These are phyloP conservation scores for Tetropium fuscum DNA, from an alignment of 2,888 invertebrate species.

Conservation along the genomic window DNA sequence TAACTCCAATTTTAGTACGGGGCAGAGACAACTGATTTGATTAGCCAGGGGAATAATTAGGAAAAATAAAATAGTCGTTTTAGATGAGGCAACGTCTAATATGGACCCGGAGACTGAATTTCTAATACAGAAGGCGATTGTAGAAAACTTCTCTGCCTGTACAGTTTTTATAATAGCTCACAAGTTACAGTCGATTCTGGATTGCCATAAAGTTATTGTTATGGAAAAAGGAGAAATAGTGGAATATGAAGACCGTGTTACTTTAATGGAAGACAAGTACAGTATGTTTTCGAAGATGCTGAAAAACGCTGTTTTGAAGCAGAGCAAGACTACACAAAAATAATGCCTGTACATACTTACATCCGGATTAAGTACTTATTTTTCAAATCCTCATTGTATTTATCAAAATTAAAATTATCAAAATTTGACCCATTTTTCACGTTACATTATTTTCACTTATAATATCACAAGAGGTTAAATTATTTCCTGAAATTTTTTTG, in stretches of 20 bases:
- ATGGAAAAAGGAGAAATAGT: constrained; percentile 66
- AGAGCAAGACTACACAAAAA: no score
- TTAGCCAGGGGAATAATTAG: constrained; percentile 69
- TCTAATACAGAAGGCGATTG: constrained; percentile 69
- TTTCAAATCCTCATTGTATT: no score
- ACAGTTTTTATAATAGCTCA: constrained; percentile 69
- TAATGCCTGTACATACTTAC: no score
- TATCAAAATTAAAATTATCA: no score
- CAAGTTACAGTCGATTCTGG: constrained; percentile 69
- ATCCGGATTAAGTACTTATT: no score
- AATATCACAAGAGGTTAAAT: no score
- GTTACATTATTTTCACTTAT: no score
- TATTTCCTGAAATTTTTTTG: no score
- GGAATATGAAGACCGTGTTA: constrained; percentile 51
- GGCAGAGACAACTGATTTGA: constrained; percentile 71
- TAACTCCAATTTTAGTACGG: constrained; percentile 50
- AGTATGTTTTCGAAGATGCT: constrained; percentile 51
- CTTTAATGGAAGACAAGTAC: constrained; percentile 46
- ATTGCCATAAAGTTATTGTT: constrained; percentile 69
- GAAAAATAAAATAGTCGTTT: constrained; percentile 67
- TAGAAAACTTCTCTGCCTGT: constrained; percentile 67
- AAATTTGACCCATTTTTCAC: no score
- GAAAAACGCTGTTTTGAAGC: constrained; percentile 23
- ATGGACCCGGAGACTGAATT: constrained; percentile 69
- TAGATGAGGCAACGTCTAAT: constrained; percentile 72